These are phyloP conservation scores for Stenurella melanura DNA, from an alignment of 2,888 invertebrate species.

Conservation along the genomic window DNA sequence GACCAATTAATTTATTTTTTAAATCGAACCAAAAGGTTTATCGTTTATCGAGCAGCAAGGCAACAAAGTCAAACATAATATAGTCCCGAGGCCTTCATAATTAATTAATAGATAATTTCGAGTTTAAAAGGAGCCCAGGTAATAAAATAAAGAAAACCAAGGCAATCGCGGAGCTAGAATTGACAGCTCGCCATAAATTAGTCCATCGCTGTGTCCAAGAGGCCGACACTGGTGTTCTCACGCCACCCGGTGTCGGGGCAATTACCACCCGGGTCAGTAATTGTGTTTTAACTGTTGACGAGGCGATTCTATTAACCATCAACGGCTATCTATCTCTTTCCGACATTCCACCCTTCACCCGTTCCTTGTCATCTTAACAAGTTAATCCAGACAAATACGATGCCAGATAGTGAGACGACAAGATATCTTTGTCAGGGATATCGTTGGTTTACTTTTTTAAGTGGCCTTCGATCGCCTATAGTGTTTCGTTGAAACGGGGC, in stretches of 20 bases:
- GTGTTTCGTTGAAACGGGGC: constrained; percentile 43
- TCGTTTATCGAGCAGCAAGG: not conserved
- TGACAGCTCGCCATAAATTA: constrained; percentile 61
- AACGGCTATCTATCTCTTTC: constrained; percentile 51
- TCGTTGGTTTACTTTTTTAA: constrained; percentile 44
- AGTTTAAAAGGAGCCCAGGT: constrained; percentile 29
- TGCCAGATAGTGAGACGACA: constrained; percentile 56
- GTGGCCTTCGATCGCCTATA: constrained; percentile 48
- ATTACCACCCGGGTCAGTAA: constrained; percentile 62
- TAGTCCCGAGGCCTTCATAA: constrained; percentile 1
- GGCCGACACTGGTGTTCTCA: constrained; percentile 61
- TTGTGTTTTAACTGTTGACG: constrained; percentile 61
- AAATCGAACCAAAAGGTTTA: not conserved
- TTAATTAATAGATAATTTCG: constrained; percentile 24
- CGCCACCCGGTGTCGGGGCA: constrained; percentile 61
- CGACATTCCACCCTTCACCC: constrained; percentile 58
- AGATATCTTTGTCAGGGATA: constrained; percentile 40
- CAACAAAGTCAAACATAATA: constrained; percentile 16
- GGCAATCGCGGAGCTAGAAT: constrained; percentile 48
- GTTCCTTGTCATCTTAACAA: constrained; percentile 59
- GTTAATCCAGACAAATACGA: constrained; percentile 60
- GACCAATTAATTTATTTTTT: not conserved
- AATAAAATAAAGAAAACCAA: constrained; percentile 38
- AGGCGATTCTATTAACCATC: constrained; percentile 59
- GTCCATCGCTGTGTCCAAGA: constrained; percentile 56